phyloP scores from a whole-genome alignment of 2,888 invertebrate genomes.

The Amphipoea oculea region DNA sequence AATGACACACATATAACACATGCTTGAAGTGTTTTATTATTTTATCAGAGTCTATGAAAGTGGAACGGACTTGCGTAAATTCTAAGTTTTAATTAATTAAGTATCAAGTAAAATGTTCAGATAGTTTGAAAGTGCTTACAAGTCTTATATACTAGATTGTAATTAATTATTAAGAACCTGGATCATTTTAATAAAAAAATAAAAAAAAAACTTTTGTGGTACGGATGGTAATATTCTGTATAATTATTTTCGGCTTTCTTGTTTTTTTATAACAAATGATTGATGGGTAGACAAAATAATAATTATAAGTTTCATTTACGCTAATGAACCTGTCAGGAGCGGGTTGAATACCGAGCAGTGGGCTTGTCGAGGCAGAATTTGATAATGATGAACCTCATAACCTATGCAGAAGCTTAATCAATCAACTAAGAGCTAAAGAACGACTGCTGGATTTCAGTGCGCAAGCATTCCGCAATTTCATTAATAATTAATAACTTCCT shows the following conservation, averaged over 20 bases:
- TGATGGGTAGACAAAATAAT: background rate
- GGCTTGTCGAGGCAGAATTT: background rate
- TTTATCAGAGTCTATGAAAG: background rate
- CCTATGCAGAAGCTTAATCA: slow-evolving; percentile 21
- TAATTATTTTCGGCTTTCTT: background rate
- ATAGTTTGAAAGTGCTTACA: background rate
- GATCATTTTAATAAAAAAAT: background rate
- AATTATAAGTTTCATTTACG: too few species aligned
- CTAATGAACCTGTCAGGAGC: too few species aligned
- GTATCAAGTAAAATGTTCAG: background rate
- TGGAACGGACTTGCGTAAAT: background rate
- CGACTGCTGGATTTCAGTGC: background rate
- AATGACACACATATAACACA: background rate
- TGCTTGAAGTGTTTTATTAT: background rate
- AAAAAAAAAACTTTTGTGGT: too few species aligned
- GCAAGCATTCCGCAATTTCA: background rate
- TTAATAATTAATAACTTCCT: slow-evolving; percentile 1
- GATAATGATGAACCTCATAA: background rate
- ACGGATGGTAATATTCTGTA: background rate
- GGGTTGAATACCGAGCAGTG: background rate
- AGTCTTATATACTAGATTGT: background rate
- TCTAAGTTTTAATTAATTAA: background rate
- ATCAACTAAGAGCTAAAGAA: background rate
- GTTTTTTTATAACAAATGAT: background rate
- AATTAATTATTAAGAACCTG: background rate